These are phyloP conservation scores for Canis aureus DNA, from an alignment of 2,113 vertebrate genomes.

Conservation along the genomic window DNA sequence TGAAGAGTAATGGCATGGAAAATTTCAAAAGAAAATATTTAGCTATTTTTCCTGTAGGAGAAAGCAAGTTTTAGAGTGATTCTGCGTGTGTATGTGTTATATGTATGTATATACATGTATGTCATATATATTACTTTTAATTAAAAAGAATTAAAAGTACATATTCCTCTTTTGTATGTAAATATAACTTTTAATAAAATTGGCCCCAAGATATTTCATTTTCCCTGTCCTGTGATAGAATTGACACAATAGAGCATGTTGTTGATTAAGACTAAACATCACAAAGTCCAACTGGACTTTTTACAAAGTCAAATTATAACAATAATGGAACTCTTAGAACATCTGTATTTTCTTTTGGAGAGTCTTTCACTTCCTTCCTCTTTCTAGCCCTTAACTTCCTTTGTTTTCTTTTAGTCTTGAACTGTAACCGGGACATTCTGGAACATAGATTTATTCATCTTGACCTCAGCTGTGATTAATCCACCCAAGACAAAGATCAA, in stretches of 20 bases:
- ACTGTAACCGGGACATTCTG: slow-evolving; percentile 81
- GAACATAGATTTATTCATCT: slow-evolving; percentile 79
- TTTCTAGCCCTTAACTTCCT: slow-evolving; percentile 74
- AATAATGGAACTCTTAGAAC: slow-evolving; percentile 63
- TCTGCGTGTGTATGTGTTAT: background rate
- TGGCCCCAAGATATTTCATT: background rate
- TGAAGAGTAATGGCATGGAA: slow-evolving; percentile 57
- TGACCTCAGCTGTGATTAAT: slow-evolving; percentile 81
- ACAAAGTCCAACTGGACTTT: slow-evolving; percentile 33
- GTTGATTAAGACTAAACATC: slow-evolving; percentile 56
- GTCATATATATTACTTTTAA: background rate
- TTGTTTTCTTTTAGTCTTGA: slow-evolving; percentile 82
- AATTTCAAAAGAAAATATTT: slow-evolving; percentile 74
- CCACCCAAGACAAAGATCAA: slow-evolving; percentile 83
- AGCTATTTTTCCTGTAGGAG: slow-evolving; percentile 48
- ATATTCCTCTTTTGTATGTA: background rate
- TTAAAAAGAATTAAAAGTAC: background rate
- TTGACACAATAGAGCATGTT: background rate
- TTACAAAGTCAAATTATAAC: slow-evolving; percentile 67
- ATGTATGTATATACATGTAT: background rate
- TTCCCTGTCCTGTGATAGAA: background rate
- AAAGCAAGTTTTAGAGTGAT: slow-evolving; percentile 9
- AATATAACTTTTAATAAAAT: slow-evolving; percentile 30
- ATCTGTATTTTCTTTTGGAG: slow-evolving; percentile 84
- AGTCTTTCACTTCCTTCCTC: slow-evolving; percentile 82